These are phyloP conservation scores for Drosophila formosana DNA, from an alignment of 2,888 invertebrate species.

Conservation along the genomic window DNA sequence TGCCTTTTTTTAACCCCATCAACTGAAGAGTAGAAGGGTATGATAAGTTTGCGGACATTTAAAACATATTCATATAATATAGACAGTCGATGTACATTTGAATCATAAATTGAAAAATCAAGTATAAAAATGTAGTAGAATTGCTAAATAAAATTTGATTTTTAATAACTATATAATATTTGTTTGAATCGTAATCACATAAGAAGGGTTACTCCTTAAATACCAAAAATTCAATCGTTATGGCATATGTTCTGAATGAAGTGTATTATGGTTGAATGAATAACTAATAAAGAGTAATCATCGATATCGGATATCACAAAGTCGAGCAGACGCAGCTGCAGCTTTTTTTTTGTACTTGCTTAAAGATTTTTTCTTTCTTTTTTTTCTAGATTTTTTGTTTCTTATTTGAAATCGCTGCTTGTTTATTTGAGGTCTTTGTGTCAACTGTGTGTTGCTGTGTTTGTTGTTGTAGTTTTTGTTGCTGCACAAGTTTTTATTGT, in stretches of 20 bases:
- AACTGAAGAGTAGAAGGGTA: neutral
- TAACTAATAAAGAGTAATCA: too few relatives aligned
- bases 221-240: too few relatives aligned
- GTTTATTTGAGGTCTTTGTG: slow-evolving; percentile 80
- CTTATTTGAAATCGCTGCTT: slow-evolving; percentile 64
- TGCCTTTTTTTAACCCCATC: slow-evolving; percentile 17
- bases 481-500: slow-evolving; percentile 17
- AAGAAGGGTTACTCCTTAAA: too few relatives aligned
- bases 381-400: slow-evolving; percentile 24
- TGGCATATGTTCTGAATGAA: too few relatives aligned
- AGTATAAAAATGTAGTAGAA: too few relatives aligned
- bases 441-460: slow-evolving; percentile 49
- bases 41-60: neutral
- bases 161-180: too few relatives aligned
- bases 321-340: neutral
- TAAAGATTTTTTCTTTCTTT: slow-evolving; percentile 19
- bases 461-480: slow-evolving; percentile 19
- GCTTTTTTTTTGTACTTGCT: neutral
- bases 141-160: too few relatives aligned
- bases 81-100: too few relatives aligned
- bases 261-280: too few relatives aligned
- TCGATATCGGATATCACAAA: neutral
- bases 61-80: too few relatives aligned
- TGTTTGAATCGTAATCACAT: too few relatives aligned
- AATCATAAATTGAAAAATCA: too few relatives aligned